Conservation (phyloP, 2,113 vertebrate species). For the Catagonus wagneri region DNA sequence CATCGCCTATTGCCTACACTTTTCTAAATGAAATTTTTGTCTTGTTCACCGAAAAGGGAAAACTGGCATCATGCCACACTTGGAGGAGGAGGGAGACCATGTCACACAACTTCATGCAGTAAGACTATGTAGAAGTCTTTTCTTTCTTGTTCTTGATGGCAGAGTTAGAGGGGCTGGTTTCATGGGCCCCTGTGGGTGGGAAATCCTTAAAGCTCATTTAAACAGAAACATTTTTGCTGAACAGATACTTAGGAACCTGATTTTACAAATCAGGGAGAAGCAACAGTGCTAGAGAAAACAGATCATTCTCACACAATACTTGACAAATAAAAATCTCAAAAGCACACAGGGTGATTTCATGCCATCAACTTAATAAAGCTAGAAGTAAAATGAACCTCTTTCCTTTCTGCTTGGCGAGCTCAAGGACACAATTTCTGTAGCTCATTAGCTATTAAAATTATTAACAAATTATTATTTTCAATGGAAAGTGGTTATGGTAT, state of each 20-base stretch:
- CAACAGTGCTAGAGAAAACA: neutral
- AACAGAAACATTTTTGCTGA: neutral
- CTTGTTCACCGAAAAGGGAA: neutral
- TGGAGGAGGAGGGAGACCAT: neutral
- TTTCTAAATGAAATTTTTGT: neutral
- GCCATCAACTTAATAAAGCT: neutral
- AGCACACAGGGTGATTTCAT: neutral
- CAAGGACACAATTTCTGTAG: neutral
- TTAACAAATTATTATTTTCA: conserved; percentile 78
- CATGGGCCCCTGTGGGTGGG: accelerated
- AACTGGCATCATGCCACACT: neutral
- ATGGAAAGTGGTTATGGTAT: conserved; percentile 57
- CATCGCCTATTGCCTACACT: neutral
- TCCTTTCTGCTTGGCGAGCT: conserved; percentile 2
- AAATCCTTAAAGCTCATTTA: neutral
- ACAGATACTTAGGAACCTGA: neutral
- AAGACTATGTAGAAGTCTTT: neutral
- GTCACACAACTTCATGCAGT: neutral
- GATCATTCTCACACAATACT: neutral
- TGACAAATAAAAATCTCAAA: neutral
- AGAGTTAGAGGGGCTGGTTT: neutral
- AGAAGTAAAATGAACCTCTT: neutral
- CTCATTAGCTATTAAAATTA: conserved; percentile 67
- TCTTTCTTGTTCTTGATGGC: neutral
- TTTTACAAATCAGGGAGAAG: neutral